Evolutionary conservation across 2,797 vertebrate genomes (phyloP), one percentile per base, ranked within the genome.

Genomic region (Halcyon smyrnensis): DNA sequence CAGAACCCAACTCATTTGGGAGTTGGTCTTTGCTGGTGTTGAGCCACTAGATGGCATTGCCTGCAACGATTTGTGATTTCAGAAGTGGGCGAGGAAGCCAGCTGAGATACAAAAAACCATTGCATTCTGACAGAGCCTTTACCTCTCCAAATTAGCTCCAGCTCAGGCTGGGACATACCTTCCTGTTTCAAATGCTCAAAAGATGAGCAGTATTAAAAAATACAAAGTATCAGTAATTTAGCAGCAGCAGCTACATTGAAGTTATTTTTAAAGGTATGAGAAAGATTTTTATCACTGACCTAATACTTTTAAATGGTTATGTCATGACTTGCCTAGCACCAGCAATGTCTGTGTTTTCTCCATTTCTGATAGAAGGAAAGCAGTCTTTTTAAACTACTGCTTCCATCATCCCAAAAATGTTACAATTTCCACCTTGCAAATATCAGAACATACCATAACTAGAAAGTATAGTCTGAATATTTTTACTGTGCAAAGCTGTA

Each of bases 41-140:
- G 19, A 27, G 27, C 97, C 98, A 95, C 97, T 95, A 97, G 98
- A 75, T 98, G 98, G 98, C 94, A 68, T 32, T 89, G 93, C 90
- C 81, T 62, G 9, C 92, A 67, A 63, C 4, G 6, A 2, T 63
- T 95, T 92, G 45, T 84, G 48, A 41, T 48, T 65, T 51, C 57
- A 39, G 15, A 48, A 18, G 1, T 2, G 17, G 11, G 1, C 24
- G 0, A 43, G 18, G 13, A 67, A n/a, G 18, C 30, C 45, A 23
- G 48, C n/a, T 1, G 2, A 48, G 24, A 16, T 45, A 17, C 5
- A 9, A 23, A 41, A 43, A 37, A 39, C 4, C 2, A 0, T 32
- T 30, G 43, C 43, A 11, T 6, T 57, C 24, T 75, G 37, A n/a
- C 24, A 78, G 9, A 23, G 37, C 16, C 54, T 46, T 71, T 71